Evolutionary conservation across 2,113 vertebrate genomes (phyloP), one percentile per base, ranked within the genome.

Genomic region (Pterocles gutturalis): DNA sequence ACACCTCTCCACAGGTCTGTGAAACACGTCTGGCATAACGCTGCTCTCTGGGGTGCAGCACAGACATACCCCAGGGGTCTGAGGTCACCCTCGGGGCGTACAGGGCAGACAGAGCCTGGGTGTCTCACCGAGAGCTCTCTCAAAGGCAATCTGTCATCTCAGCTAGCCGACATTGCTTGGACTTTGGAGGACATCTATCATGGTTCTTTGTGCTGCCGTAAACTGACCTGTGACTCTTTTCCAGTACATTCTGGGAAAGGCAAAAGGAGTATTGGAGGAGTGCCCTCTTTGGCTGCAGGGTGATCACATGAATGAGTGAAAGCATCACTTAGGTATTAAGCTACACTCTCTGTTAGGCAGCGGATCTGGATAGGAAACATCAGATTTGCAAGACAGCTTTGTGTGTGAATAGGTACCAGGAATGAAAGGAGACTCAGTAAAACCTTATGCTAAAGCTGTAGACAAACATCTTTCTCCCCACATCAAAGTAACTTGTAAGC

Each of bases 401-500:
- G 28, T 46, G 64, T 36, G 25, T 20, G 17, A 72, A 51, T 48
- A 77, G 43, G 16, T 57, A 64, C 20, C 17, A 83, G 15, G 11
- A 25, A 38, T 19, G 69, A 45, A 60, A 77, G 31, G 10, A 49
- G 9, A 24, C 24, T 77, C 71, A 54, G 18, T 71, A 77, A 88
- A 84, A 87, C 15, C 17, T 75, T 14, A 4, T 53, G 75, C 67
- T 91, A 58, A 94, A 90, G 28, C 57, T 78, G 45, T 66, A 83
- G 38, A 36, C 10, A 72, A 93, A 77, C 28, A 49, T 54, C 17
- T 69, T 87, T 82, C 70, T 94, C 58, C 26, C 17, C 58, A 61
- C 54, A 66, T 87, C 84, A 92, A 89, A 83, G 81, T 91, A 92
- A 70, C 83, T 75, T 94, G 60, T 62, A 92, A 93, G 10, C 36